Conservation (phyloP, 2,113 vertebrate species). For the Falco punctatus region DNA sequence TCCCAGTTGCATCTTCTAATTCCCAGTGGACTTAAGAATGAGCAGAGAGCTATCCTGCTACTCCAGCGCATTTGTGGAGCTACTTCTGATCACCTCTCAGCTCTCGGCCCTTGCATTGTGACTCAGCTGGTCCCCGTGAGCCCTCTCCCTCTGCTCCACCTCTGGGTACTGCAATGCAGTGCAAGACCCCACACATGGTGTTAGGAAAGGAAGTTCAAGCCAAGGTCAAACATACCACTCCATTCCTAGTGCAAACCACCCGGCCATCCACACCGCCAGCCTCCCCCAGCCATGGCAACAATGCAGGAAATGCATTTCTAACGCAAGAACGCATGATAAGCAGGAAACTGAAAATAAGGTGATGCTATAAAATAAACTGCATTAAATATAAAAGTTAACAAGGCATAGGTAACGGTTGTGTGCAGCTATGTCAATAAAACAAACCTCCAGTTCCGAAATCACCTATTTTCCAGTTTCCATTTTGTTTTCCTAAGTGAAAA, state of each 20-base stretch:
- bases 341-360: neutral
- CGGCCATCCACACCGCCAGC: neutral
- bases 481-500: neutral
- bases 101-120: neutral
- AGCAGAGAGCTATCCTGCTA: neutral
- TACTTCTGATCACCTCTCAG: neutral
- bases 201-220: neutral
- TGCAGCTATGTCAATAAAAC: neutral
- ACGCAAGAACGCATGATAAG: fast-evolving
- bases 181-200: fast-evolving
- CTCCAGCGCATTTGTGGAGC: neutral
- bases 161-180: neutral
- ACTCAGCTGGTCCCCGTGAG: fast-evolving
- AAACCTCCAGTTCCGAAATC: neutral
- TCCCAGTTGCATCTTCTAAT: neutral
- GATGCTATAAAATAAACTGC: neutral
- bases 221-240: neutral
- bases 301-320: neutral
- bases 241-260: neutral
- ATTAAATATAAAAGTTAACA: neutral
- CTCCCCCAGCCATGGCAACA: neutral
- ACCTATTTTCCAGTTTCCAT: neutral
- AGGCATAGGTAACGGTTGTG: neutral
- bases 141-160: neutral
- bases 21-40: neutral